Evolutionary conservation across 2,797 vertebrate species (phyloP).

Genomic region (Mallotus villosus): DNA sequence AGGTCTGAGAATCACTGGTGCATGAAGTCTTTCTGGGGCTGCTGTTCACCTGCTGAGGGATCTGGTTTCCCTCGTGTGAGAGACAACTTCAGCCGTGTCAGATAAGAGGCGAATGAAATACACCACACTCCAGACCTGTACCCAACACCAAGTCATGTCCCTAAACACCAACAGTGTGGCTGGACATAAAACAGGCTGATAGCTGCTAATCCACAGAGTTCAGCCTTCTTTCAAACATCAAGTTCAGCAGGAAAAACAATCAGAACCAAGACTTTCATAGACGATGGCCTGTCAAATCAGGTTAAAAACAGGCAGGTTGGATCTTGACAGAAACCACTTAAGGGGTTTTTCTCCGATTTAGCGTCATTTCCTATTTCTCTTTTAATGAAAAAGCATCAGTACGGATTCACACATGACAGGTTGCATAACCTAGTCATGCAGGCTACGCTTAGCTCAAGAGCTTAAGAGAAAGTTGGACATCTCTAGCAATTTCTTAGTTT

Average conservation of each 20-base stretch:
- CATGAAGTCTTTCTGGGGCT: conserved; percentile 50
- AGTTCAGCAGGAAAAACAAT: conserved; percentile 48
- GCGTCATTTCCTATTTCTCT: conserved; percentile 44
- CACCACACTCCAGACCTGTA: conserved; percentile 52
- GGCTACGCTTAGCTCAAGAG: conserved; percentile 4
- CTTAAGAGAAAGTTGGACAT: conserved; percentile 4
- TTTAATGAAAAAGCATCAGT: conserved; percentile 28
- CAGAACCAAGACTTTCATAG: conserved; percentile 34
- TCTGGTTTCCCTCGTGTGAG: conserved; percentile 47
- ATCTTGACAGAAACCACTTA: conserved; percentile 53
- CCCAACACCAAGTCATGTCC: conserved; percentile 50
- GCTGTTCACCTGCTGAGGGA: conserved; percentile 39
- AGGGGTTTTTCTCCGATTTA: conserved; percentile 46
- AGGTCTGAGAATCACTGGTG: conserved; percentile 43
- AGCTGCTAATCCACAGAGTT: conserved; percentile 61
- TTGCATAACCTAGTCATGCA: neutral
- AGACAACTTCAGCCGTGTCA: conserved; percentile 47
- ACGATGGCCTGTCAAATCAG: conserved; percentile 40
- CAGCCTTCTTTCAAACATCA: conserved; percentile 59
- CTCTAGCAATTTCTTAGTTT: conserved; percentile 7
- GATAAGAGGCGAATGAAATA: conserved; percentile 54
- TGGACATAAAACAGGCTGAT: conserved; percentile 57
- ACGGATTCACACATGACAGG: conserved; percentile 45
- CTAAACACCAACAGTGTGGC: conserved; percentile 33
- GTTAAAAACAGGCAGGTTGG: conserved; percentile 34